phyloP scores from a whole-genome alignment of 37 sponge, comb jelly and placozoan genomes.

The Halichondria panicea region DNA sequence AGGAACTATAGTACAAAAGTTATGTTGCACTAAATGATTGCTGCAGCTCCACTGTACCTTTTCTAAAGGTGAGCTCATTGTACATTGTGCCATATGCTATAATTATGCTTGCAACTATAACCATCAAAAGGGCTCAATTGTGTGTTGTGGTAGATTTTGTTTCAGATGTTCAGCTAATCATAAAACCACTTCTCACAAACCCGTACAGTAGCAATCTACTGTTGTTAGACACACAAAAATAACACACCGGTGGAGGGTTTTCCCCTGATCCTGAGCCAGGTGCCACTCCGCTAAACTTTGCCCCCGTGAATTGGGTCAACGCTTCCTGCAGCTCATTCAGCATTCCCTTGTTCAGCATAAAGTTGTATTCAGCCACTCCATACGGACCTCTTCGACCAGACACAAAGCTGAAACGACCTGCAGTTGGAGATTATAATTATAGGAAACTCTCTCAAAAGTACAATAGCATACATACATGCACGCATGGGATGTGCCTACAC shows the following conservation, averaged over 20 bases:
- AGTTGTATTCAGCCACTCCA: slow-evolving; percentile 57
- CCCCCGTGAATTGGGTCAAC: slow-evolving; percentile 47
- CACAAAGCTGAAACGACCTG: slow-evolving; percentile 56
- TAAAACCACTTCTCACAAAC: too few species aligned
- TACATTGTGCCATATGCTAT: neutral
- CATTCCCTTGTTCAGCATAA: slow-evolving; percentile 3
- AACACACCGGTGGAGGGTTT: neutral
- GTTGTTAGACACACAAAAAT: neutral
- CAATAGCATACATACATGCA: too few species aligned
- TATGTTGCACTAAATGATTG: too few species aligned
- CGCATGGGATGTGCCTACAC: too few species aligned
- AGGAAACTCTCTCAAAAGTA: too few species aligned
- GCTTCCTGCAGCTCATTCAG: slow-evolving; percentile 19
- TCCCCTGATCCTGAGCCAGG: neutral
- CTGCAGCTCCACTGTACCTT: too few species aligned
- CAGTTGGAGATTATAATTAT: too few species aligned
- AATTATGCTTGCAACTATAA: too few species aligned
- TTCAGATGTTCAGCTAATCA: too few species aligned
- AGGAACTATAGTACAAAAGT: too few species aligned
- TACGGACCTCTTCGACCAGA: slow-evolving; percentile 57
- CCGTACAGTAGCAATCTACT: neutral
- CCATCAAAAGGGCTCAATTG: neutral
- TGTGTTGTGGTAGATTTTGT: neutral
- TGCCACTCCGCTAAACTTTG: slow-evolving; percentile 16
- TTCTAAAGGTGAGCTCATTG: too few species aligned